A percentile compares a stretch with the other conserved stretches of the same genome.
Evolutionary conservation across 2,113 vertebrate species (phyloP).

Genomic region (Polypterus bichir): DNA sequence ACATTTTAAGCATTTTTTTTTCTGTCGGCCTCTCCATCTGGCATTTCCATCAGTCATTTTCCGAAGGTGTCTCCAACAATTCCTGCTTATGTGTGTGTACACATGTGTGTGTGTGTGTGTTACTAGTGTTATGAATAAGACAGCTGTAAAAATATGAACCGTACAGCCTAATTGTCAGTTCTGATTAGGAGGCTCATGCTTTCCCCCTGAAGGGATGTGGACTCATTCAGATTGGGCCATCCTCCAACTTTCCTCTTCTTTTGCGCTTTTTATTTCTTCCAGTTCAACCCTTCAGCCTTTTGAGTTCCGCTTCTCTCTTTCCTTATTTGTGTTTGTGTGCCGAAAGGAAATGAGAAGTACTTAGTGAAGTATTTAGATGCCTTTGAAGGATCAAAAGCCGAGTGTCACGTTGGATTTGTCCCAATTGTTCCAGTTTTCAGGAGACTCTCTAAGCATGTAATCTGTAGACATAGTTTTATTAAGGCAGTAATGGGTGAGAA

Average conservation of each 20-base stretch:
- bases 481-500: no score
- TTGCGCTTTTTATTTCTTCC: neutral
- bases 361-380: no score
- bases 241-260: constrained; percentile 25
- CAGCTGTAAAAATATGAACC: constrained; percentile 76
- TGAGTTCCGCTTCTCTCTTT: no score
- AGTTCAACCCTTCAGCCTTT: neutral
- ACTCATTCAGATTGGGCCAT: constrained; percentile 29
- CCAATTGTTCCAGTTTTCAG: no score
- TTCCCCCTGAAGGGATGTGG: constrained; percentile 38
- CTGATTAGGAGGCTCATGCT: constrained; percentile 40
- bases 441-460: no score
- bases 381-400: no score
- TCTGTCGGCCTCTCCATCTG: constrained; percentile 41
- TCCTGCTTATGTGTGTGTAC: constrained; percentile 31
- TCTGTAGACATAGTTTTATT: no score
- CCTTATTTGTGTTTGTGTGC: no score
- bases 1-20: neutral
- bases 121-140: constrained; percentile 59
- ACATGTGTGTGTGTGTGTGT: constrained; percentile 28
- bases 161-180: constrained; percentile 52
- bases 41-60: constrained; percentile 64
- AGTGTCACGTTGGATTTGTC: no score
- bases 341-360: no score
- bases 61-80: constrained; percentile 69